phyloP scores from a whole-genome alignment of 1,140 invertebrate species.

The Drosophila seguyi region DNA sequence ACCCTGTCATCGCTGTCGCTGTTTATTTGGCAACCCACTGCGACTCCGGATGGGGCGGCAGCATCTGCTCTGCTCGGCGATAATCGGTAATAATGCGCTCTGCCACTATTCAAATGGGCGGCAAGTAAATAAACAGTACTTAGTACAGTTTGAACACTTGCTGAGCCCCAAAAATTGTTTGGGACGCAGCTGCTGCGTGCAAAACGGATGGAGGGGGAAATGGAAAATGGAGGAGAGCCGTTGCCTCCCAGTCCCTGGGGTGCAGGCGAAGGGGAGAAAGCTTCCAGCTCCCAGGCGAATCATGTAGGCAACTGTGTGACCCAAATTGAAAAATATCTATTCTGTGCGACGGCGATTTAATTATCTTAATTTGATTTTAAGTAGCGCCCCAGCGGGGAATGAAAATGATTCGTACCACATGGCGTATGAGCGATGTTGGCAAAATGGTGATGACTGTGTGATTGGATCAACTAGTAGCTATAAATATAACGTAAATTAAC shows the following conservation, averaged over 20 bases:
- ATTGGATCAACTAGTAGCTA: neutral
- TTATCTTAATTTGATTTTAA: constrained; percentile 60
- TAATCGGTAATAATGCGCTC: constrained; percentile 77
- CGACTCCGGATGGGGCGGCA: constrained; percentile 50
- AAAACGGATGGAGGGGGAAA: neutral
- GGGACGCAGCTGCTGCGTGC: constrained; percentile 39
- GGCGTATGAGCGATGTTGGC: constrained; percentile 27
- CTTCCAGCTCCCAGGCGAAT: constrained; percentile 8
- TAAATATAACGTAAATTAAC: neutral
- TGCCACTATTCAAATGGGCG: constrained; percentile 72
- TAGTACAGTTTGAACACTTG: constrained; percentile 45
- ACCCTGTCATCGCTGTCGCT: constrained; percentile 41
- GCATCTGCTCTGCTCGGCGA: constrained; percentile 69
- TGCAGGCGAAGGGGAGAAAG: neutral
- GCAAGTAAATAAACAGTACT: constrained; percentile 72
- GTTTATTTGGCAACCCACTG: constrained; percentile 59
- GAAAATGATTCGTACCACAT: constrained; percentile 22
- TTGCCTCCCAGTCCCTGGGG: neutral
- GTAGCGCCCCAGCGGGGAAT: constrained; percentile 23
- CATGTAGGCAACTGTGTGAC: constrained; percentile 37
- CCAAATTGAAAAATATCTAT: constrained; percentile 50
- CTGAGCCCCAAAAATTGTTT: constrained; percentile 36
- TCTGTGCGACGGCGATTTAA: constrained; percentile 47
- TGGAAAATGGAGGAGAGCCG: neutral
- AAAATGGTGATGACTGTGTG: neutral